Conservation (phyloP, 2,888 invertebrate species). For the Nomada ruficornis region DNA sequence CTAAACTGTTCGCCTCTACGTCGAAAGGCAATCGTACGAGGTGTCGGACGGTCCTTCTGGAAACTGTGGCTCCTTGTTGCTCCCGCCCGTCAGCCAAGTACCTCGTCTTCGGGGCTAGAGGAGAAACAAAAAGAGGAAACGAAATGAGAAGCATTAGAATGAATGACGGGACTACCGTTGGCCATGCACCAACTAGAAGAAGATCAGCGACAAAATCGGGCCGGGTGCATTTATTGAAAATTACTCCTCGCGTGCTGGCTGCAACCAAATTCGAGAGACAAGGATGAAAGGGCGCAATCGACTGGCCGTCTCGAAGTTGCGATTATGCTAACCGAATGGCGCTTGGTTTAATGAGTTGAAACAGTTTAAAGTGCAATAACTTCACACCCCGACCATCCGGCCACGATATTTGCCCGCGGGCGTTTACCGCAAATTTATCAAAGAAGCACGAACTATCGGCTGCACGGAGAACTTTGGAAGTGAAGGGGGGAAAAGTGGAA, state of each 20-base stretch:
- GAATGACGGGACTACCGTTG: conserved; percentile 41
- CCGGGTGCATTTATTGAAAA: conserved; percentile 75
- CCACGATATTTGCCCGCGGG: conserved; percentile 25
- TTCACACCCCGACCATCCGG: conserved; percentile 46
- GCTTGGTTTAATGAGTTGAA: conserved; percentile 57
- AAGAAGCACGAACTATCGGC: background rate
- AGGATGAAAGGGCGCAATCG: conserved; percentile 29
- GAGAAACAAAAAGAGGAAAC: background rate
- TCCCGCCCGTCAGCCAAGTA: conserved; percentile 30
- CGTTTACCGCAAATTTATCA: conserved; percentile 11
- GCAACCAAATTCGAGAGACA: conserved; percentile 12
- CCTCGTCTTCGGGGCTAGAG: conserved; percentile 8
- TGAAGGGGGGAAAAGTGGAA: too few species aligned
- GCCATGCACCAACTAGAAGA: conserved; percentile 46
- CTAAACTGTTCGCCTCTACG: conserved; percentile 26
- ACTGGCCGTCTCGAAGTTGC: conserved; percentile 35
- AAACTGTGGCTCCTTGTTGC: conserved; percentile 20
- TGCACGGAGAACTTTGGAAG: too few species aligned
- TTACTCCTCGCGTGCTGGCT: conserved; percentile 75
- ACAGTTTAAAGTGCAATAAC: conserved; percentile 61
- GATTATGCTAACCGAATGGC: conserved; percentile 60
- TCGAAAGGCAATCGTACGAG: conserved; percentile 43
- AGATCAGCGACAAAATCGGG: conserved; percentile 55
- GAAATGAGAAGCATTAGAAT: background rate
- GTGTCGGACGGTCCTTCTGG: conserved; percentile 18